phyloP scores from a whole-genome alignment of 2,888 invertebrate species.

The Falcaria lacertinaria region DNA sequence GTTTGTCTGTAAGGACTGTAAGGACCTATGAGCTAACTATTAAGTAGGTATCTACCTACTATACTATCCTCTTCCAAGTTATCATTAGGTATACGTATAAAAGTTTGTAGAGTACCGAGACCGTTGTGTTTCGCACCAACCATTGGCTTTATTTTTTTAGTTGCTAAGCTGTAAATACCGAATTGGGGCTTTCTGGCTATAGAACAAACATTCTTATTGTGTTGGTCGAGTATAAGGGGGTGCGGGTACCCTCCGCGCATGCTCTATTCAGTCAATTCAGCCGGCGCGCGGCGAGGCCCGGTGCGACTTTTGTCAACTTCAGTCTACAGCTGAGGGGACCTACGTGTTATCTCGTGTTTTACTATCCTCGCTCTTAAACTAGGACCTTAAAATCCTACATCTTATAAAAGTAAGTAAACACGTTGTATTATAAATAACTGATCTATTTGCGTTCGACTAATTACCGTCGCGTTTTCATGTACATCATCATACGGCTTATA shows the following conservation, averaged over 20 bases:
- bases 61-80: too few species aligned
- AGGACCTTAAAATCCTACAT: slow-evolving; percentile 69
- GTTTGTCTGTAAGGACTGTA: too few species aligned
- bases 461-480: not conserved
- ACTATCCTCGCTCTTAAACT: slow-evolving; percentile 29
- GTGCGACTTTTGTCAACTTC: slow-evolving; percentile 56
- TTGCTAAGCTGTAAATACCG: slow-evolving; percentile 11
- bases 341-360: slow-evolving; percentile 32
- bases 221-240: slow-evolving; percentile 46
- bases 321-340: slow-evolving; percentile 61
- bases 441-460: not conserved
- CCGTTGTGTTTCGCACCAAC: too few species aligned
- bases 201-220: slow-evolving; percentile 42
- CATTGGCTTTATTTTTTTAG: slow-evolving; percentile 3
- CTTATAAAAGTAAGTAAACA: slow-evolving; percentile 60
- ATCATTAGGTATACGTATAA: too few species aligned
- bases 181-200: slow-evolving; percentile 36
- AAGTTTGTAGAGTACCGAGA: too few species aligned
- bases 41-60: too few species aligned
- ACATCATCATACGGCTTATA: not conserved
- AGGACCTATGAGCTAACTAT: too few species aligned
- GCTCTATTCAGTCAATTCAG: slow-evolving; percentile 61
- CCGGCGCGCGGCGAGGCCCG: slow-evolving; percentile 31
- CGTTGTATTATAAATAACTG: not conserved
- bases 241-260: slow-evolving; percentile 59